A percentile compares a stretch with the other conserved stretches of the same genome.
phyloP scores from a whole-genome alignment of 2,113 vertebrate species.

The Alouatta palliata region DNA sequence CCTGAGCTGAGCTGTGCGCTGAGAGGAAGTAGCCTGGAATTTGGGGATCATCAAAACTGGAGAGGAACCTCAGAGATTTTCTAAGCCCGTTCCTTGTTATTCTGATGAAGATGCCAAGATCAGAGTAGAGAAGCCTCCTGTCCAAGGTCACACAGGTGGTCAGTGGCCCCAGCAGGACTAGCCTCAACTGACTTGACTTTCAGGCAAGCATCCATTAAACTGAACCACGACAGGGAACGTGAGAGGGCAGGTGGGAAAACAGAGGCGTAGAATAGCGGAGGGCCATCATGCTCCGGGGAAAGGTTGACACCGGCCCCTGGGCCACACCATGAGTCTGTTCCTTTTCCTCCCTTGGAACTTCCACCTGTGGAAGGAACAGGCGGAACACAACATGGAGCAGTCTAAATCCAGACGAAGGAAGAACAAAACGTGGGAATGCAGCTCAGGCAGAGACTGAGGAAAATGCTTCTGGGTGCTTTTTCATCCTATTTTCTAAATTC shows the following conservation, averaged over 20 bases:
- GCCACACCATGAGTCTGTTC: background rate
- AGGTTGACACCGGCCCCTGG: rapidly evolving
- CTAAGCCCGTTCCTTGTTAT: background rate
- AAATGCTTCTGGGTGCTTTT: background rate
- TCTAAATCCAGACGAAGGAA: background rate
- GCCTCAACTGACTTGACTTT: background rate
- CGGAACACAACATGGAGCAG: background rate
- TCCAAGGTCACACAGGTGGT: background rate
- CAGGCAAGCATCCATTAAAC: background rate
- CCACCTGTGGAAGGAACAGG: background rate
- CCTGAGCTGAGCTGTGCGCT: background rate
- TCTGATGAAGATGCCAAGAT: background rate
- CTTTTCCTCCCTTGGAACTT: background rate
- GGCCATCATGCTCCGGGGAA: background rate
- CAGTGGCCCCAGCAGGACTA: background rate
- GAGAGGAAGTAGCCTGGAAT: background rate
- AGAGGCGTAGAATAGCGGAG: background rate
- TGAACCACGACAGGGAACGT: rapidly evolving
- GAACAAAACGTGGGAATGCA: too few species aligned
- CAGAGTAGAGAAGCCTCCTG: background rate
- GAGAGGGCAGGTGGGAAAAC: background rate
- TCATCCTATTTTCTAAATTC: background rate
- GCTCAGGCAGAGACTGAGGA: background rate
- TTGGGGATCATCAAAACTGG: background rate
- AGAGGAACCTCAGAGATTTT: background rate